Evolutionary conservation across 2,888 invertebrate species (phyloP), one percentile per base, ranked within the genome.

Genomic region (Tineola bisselliella): DNA sequence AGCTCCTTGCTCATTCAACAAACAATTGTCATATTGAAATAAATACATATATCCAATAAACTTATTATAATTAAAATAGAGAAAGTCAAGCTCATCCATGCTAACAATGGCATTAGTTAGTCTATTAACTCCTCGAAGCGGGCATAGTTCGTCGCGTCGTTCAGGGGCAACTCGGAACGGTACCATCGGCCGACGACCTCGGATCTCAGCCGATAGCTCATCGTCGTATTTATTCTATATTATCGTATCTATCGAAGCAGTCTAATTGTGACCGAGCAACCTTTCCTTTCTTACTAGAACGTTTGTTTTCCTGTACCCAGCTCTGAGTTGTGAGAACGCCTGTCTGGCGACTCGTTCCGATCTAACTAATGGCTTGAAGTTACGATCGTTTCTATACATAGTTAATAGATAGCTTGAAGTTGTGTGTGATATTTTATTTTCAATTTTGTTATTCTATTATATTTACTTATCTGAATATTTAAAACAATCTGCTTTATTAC

Each of bases 141-240:
- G 54, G 13, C 54, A 56, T 62, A 62, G 62, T 62, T 62, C 60
- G 62, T 52, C 43, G 54, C 64, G 66, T 81, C 74, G 82, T 80
- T 76, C 83, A 79, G 84, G 77, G 83, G 82, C 84, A 81, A 81
- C 77, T n/a, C 74, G 73, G 80, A 86, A 86, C 86, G 84, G 86
- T 81, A 84, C 84, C 71, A 19, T 31, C 79, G 84, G 86, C 71
- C 86, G 82, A 83, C 80, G 87, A 87, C 86, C 87, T 77, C 76
- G 79, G 82, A 83, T 84, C 79, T 71, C 71, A 68, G 73, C 69
- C 81, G 84, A 86, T 86, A 84, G 77, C 82, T 84, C 86, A 83
- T 84, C 80, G 81, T 73, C 68, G 76, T 83, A 78, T 86, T 86
- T 83, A 81, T 83, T 84, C 82, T 82, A 81, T 80, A 84, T 84